Base-by-base conservation (phyloP, 2,888 invertebrate genomes). In the Polymixis flavicincta region DNA sequence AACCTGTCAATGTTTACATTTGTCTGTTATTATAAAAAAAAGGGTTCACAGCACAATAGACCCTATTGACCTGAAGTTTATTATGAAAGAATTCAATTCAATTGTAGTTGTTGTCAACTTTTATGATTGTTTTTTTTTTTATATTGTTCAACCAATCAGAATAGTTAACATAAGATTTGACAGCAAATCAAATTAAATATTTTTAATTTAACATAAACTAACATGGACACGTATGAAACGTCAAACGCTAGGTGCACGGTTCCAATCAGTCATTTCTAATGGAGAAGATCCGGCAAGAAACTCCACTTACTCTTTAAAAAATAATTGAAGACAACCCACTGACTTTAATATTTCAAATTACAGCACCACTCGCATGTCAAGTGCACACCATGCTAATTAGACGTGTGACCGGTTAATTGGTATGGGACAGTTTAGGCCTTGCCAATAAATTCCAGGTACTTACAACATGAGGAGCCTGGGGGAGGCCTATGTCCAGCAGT, bases 1-100 rank as follows among this genome's bases (percentile, higher is more conserved):
- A 54, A 83, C 83, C 71, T 82, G 83, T 66, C 45, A 45, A 1
- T 82, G 78, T 77, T 82, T 82, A 79, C 13, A 32, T 72, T 76
- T 52, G 65, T 65, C 42, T 65, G 54, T 50, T 55, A 13, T 48
- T 48, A 19, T 50, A 60, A 65, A 64, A n/a, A 76, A 69, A 71
- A 54, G 25, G 45, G 67, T 76, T 52, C 9, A 52, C 25, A 32
- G 0, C 22, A 37, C 22, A 32, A 50, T 14, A 32, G 28, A 7
- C 0, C n/a, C n/a, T 72, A 59, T n/a, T 22, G 14, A 54, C 32
- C 25, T 17, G 37, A 17, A 37, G 17, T 55, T 68, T 68, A 6
- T 68, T 68, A 6, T 6, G 7, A 25, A 55, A 25, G 13, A 5
- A n/a, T 54, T 55, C 19, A 55, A 65, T 59, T 50, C 19, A 55